Base-by-base conservation (phyloP, 2,113 vertebrate genomes). In the Nymphicus hollandicus region DNA sequence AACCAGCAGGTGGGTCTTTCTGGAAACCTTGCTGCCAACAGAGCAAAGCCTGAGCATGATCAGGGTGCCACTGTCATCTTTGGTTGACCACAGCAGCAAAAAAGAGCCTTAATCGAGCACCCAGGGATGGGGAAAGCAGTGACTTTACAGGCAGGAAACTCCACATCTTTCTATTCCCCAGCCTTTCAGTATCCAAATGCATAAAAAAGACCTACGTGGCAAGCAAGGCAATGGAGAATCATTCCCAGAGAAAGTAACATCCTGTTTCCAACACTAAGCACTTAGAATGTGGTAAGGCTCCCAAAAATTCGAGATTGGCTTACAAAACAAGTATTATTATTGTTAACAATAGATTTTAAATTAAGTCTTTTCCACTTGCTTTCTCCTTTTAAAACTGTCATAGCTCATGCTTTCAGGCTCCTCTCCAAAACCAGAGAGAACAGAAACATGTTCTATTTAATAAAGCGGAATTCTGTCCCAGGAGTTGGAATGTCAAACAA, bases 311-410 rank as follows among this genome's bases (percentile, higher is more conserved):
- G 27, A 73, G 37, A 68, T 5, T 93, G 86, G 88, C 65, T 91
- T 72, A 72, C 55, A 63, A 80, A 89, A 35, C 52, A 70, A 88
- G 74, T 81, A 86, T 70, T 94, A 77, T 83, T 71, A 14, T 79
- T 95, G 33, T 81, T 95, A 93, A 97, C 81, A 93, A 88, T 92
- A 72, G 68, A 88, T 70, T 91, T 97, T 47, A 64, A 93, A 81
- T 92, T 78, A 83, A 55, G 52, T 43, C 39, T 76, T 88, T 92
- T 92, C 47, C 35, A 69, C 60, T 90, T 53, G 65, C 65, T 69
- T 96, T 87, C 39, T 92, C 61, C 58, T 87, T 93, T 72, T 69
- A 72, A 81, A 93, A 76, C 23, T 90, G 17, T 65, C 53, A 31
- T 78, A 83, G 65, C 44, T 91, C 8, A 31, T 37, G 37, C 43